These are phyloP conservation scores for Reticulitermes speratus DNA, from an alignment of 1,140 invertebrate genomes.

Conservation along the genomic window DNA sequence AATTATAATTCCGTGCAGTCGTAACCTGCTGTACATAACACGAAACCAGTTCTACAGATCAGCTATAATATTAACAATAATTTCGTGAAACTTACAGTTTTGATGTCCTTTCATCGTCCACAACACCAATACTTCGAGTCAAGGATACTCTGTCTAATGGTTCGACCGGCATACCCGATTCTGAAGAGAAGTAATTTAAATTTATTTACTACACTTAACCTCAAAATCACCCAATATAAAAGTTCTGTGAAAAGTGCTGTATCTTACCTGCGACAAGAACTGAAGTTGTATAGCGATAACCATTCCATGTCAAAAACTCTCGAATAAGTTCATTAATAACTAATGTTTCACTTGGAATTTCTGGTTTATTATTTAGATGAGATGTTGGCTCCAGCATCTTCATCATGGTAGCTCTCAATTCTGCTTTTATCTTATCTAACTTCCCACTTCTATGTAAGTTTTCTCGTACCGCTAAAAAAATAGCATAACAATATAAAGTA, in stretches of 20 bases:
- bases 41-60: too few relatives aligned
- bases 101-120: conserved; percentile 45
- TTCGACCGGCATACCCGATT: conserved; percentile 47
- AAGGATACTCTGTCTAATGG: conserved; percentile 45
- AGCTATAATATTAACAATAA: conserved; percentile 36
- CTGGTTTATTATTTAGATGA: conserved; percentile 34
- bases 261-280: conserved; percentile 46
- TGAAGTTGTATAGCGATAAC: conserved; percentile 48
- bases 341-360: conserved; percentile 44
- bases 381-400: conserved; percentile 43
- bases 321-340: conserved; percentile 50
- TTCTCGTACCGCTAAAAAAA: conserved; percentile 46
- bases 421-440: conserved; percentile 48
- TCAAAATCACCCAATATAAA: neutral
- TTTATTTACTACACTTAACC: too few relatives aligned
- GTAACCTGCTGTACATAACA: too few relatives aligned
- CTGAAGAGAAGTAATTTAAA: conserved; percentile 39
- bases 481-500: neutral
- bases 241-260: neutral
- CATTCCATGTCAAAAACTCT: conserved; percentile 53
- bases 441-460: conserved; percentile 48
- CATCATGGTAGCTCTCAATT: conserved; percentile 49
- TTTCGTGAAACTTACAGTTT: conserved; percentile 44
- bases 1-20: too few relatives aligned
- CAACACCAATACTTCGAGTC: conserved; percentile 44